Percentiles rank a stretch among this genome's conserved stretches.
phyloP scores from a whole-genome alignment of 2,797 vertebrate genomes.

The Mormyrops boulengeri region DNA sequence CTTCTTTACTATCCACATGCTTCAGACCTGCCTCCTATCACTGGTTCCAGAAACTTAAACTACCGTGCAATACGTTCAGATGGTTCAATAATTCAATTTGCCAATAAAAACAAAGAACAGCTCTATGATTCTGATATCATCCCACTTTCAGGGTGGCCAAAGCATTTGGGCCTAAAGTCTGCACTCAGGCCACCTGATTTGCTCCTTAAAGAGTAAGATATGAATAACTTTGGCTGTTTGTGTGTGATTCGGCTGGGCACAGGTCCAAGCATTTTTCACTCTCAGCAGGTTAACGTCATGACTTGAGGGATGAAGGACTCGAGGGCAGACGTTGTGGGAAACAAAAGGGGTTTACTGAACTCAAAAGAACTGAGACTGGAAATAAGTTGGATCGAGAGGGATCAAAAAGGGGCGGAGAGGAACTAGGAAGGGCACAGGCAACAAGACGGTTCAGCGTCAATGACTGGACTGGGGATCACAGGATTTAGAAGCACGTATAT shows the following conservation, averaged over 20 bases:
- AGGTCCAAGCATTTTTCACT: background rate
- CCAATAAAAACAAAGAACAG: slow-evolving; percentile 18
- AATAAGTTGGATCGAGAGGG: background rate
- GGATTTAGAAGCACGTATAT: background rate
- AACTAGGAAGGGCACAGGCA: background rate
- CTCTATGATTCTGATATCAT: slow-evolving; percentile 13
- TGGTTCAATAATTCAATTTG: slow-evolving; percentile 24
- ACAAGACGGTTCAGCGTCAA: background rate
- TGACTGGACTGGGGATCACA: background rate
- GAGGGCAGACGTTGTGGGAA: background rate
- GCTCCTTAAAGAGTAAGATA: background rate
- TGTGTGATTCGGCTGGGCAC: background rate
- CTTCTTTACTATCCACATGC: background rate
- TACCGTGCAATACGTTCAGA: background rate
- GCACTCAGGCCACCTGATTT: background rate
- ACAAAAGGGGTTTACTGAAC: background rate
- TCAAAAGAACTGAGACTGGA: background rate
- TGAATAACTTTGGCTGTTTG: background rate
- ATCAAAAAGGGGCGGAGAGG: background rate
- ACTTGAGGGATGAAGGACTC: background rate
- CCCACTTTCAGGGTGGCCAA: background rate
- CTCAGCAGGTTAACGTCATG: background rate
- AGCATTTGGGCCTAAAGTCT: background rate
- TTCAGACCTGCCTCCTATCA: background rate
- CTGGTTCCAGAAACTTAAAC: background rate